A percentile compares a stretch with the other conserved stretches of the same genome.
Conservation (phyloP, 2,113 vertebrate species). For the Prolemur simus region DNA sequence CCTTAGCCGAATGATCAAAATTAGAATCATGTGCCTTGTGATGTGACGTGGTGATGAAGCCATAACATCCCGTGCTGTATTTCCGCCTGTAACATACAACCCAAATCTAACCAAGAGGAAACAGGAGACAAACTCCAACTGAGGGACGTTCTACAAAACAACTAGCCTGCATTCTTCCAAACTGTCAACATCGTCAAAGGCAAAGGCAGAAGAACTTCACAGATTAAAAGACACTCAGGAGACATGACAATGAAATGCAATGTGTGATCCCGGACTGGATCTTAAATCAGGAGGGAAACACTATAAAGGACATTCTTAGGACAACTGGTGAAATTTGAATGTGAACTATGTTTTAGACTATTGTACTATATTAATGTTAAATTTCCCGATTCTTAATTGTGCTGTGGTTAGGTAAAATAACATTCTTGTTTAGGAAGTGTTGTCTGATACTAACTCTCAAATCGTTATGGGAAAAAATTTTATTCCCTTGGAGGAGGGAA, state of each 20-base stretch:
- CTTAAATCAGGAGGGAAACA: too few relatives aligned
- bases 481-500: not conserved
- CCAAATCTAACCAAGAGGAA: rapidly evolving
- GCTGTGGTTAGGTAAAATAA: not conserved
- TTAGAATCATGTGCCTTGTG: not conserved
- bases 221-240: not conserved
- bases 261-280: not conserved
- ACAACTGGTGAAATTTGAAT: rapidly evolving
- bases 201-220: not conserved
- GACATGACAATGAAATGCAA: not conserved
- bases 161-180: not conserved
- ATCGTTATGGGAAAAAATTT: not conserved
- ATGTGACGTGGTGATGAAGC: not conserved
- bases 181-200: not conserved
- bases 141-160: not conserved
- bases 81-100: too few relatives aligned
- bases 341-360: not conserved
- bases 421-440: rapidly evolving
- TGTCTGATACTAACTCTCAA: not conserved
- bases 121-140: not conserved
- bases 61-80: rapidly evolving
- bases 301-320: not conserved
- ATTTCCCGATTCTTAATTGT: rapidly evolving
- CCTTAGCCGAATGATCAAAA: not conserved
- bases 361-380: rapidly evolving